Conservation (phyloP, 2,797 vertebrate species). For the Eremophila alpestris region DNA sequence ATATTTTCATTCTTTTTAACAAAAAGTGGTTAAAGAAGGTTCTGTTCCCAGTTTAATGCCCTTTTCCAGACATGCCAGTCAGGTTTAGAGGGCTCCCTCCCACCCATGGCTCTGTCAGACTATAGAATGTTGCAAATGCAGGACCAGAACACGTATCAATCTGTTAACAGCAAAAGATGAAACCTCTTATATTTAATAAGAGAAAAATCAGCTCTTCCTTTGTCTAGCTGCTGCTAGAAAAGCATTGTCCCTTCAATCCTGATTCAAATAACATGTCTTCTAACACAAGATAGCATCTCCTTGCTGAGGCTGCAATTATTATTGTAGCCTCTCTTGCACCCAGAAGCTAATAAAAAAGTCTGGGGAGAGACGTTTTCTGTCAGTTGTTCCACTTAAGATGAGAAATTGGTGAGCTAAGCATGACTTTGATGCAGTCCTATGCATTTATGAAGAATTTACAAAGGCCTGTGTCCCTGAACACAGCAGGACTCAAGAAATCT, state of each 20-base stretch:
- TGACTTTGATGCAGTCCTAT: not conserved
- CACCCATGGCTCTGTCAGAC: not conserved
- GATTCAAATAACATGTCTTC: not conserved
- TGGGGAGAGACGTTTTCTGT: not conserved
- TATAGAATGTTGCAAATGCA: not conserved
- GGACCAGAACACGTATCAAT: not conserved
- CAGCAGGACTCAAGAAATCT: not conserved
- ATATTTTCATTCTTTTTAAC: not conserved
- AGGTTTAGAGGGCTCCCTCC: not conserved
- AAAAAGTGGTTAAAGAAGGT: not conserved
- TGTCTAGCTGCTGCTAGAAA: not conserved
- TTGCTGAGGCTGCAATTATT: not conserved
- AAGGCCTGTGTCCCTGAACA: not conserved
- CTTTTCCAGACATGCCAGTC: not conserved
- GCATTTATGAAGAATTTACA: not conserved
- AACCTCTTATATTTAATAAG: not conserved
- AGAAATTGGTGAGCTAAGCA: not conserved
- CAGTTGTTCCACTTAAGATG: not conserved
- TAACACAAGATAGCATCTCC: not conserved
- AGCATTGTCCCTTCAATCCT: not conserved
- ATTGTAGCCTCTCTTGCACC: not conserved
- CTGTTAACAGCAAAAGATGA: not conserved
- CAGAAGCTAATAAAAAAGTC: not conserved
- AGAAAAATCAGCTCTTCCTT: not conserved
- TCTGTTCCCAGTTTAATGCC: not conserved